These are phyloP conservation scores for Crambe crambe DNA, from an alignment of 37 sponge, comb jelly and placozoan species.

Conservation along the genomic window DNA sequence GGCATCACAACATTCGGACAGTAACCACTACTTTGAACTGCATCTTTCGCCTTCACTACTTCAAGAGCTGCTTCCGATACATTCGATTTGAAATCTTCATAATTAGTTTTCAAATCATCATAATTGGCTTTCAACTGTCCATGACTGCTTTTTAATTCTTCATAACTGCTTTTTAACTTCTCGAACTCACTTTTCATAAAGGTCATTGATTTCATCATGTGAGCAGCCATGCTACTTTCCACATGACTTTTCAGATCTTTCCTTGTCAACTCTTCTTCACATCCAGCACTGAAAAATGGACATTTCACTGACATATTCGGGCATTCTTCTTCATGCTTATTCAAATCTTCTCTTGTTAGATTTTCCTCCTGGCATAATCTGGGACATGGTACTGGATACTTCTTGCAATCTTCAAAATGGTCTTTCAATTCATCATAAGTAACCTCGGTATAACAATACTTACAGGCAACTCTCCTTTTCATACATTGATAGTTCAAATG, in stretches of 20 bases:
- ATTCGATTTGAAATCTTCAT: too few species aligned
- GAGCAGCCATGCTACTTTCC: background rate
- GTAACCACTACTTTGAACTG: too few species aligned
- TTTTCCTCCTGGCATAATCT: constrained; percentile 10
- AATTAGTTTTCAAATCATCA: too few species aligned
- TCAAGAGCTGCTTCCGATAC: too few species aligned
- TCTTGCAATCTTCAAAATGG: constrained; percentile 19
- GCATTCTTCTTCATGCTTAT: constrained; percentile 13
- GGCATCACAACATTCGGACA: too few species aligned
- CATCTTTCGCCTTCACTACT: too few species aligned
- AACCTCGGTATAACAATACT: background rate
- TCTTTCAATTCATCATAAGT: background rate
- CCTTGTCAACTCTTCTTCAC: constrained; percentile 15
- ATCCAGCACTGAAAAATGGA: constrained; percentile 25
- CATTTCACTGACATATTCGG: constrained; percentile 21
- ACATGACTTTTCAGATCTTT: constrained; percentile 4
- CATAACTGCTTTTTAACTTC: too few species aligned
- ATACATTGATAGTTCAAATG: constrained; percentile 18
- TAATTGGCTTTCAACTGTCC: too few species aligned
- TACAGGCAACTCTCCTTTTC: background rate
- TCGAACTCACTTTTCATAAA: too few species aligned
- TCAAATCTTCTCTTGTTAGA: constrained; percentile 21
- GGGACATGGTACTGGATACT: constrained; percentile 45
- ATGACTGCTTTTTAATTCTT: too few species aligned
- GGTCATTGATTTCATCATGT: too few species aligned